Base-by-base conservation (phyloP, 2,888 invertebrate species). In the Xanthia icteritia region DNA sequence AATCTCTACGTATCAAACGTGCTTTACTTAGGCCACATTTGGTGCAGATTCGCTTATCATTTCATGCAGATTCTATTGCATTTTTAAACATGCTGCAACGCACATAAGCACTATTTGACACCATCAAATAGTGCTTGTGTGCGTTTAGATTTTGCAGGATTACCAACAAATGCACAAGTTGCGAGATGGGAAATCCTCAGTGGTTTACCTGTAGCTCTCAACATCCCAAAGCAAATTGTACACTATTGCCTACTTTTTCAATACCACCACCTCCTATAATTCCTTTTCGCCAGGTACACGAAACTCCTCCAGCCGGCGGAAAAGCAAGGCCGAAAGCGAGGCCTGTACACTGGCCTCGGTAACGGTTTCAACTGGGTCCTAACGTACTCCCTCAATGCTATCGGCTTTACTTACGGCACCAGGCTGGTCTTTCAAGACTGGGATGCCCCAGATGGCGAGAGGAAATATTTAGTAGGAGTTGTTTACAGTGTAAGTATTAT, bases 371-470 rank as follows among this genome's bases (percentile, higher is more conserved):
- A 98, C 97, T 98, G 98, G 98, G 97, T 98, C 39, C 97, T 98
- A 56, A 97, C 98, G 11, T 98, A 98, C 91, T 96, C 97, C 23
- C 97, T 98, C 81, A 98, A 98, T 90, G 98, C 98, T 1, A 94
- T 98, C 36, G 98, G 98, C 5, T 97, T 98, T 90, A 98, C 98
- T 95, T 98, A 98, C 91, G 98, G 98, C 0, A 97, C 98, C 0
- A 95, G 97, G 73, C 95, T 98, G 15, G 98, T 98, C 31, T 91
- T 98, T 36, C 95, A 96, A 0, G 97, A 98, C 89, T 97, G 97
- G 15, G 94, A 97, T 23, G 95, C 97, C 42, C 96, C 97, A 0
- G 92, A 95, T 5, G 97, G 97, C 11, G 97, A 97, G 23, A 95
- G 97, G 36, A 96, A 95, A 81, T 98, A 98, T 86, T 97, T 97